Evolutionary conservation across 2,888 invertebrate genomes (phyloP), one percentile per base, ranked within the genome.

Genomic region (Erebia aethiops): DNA sequence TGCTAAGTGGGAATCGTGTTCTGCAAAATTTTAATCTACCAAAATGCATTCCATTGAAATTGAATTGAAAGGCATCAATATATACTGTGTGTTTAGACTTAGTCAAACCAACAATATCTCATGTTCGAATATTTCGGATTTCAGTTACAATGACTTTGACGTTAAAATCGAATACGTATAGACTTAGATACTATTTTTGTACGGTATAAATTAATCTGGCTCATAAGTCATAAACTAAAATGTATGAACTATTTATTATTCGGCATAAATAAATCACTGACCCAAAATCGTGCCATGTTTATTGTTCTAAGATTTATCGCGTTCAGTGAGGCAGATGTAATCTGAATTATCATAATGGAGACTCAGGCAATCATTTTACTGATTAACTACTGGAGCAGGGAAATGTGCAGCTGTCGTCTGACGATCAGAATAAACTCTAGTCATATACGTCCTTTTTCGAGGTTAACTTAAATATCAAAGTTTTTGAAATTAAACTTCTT

Each of bases 281-380:
- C 62, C 62, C 46, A 62, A 62, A 62, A 49, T 14, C 62, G 49
- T 62, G 62, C 43, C 62, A 26, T 49, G 49, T 62, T 62, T 62
- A 62, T 62, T 49, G 62, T 62, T 49, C 46, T 62, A 8, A 62
- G 61, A 62, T 62, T 62, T 46, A 62, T 49, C 13, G 62, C 62
- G 21, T 49, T 21, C 62, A 49, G 49, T 62, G 21, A 46, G 62
- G 46, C 46, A 49, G 46, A 62, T 62, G 49, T 62, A 49, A 21
- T 49, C 46, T 21, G 46, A 62, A 62, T 62, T 49, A 62, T 49
- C 62, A 21, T 62, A 62, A 21, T 21, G 49, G 21, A 62, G 52
- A 9, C 62, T 49, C 49, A 49, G 62, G 21, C 62, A 46, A 64
- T n/a, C 14, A 64, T 41, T 64, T 52, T 9, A 57, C 56, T 57